Conservation (phyloP, 2,113 vertebrate species). For the Xenotilapia longispinis region DNA sequence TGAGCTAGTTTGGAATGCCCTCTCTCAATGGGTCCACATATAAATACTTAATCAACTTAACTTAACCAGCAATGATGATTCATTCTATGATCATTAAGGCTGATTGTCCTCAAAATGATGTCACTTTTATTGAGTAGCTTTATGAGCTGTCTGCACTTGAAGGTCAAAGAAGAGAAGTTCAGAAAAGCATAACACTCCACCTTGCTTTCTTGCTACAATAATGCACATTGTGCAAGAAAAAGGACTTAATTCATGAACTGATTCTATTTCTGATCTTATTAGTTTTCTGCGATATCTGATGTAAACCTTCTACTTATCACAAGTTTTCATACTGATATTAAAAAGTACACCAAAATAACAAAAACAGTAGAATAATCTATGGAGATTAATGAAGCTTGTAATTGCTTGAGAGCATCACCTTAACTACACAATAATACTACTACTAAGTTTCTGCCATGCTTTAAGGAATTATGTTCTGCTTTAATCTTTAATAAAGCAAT, state of each 20-base stretch:
- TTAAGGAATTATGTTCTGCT: background rate
- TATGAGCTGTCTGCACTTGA: background rate
- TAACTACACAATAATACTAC: background rate
- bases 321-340: background rate
- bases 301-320: background rate
- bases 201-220: background rate
- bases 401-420: background rate
- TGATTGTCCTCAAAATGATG: background rate
- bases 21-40: background rate
- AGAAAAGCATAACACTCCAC: background rate
- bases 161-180: background rate
- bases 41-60: background rate
- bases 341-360: background rate
- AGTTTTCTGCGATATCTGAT: background rate
- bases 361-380: background rate
- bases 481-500: background rate
- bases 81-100: background rate
- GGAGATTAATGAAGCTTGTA: background rate
- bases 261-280: background rate
- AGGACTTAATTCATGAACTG: background rate
- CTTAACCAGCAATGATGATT: conserved; percentile 4
- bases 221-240: background rate
- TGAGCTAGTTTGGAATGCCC: background rate
- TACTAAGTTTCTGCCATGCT: background rate
- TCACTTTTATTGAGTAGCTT: conserved; percentile 22